Conservation (phyloP, 2,888 invertebrate species). For the Microchrysa polita region DNA sequence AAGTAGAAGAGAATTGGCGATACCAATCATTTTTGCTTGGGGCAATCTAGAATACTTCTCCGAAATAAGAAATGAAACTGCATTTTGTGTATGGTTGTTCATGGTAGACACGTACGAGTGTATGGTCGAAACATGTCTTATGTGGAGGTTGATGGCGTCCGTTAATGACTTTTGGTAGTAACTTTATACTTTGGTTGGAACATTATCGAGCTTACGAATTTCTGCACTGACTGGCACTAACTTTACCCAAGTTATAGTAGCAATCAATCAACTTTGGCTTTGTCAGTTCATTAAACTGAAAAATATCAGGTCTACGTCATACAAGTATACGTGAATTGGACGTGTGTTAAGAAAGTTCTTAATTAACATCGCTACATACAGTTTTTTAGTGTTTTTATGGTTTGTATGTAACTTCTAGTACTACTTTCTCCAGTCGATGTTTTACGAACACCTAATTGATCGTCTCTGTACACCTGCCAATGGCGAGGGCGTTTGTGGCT, state of each 20-base stretch:
- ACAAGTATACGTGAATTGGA: neutral
- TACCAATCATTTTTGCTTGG: too few species aligned
- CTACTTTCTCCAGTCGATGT: too few species aligned
- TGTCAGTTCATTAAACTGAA: slow-evolving; percentile 4
- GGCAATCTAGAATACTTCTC: too few species aligned
- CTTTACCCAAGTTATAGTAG: neutral
- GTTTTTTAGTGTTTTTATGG: neutral
- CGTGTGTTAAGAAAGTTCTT: neutral
- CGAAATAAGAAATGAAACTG: too few species aligned
- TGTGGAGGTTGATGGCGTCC: neutral
- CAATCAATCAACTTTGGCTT: neutral
- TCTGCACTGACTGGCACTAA: neutral
- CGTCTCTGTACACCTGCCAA: too few species aligned
- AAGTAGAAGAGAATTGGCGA: too few species aligned
- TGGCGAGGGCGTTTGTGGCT: too few species aligned
- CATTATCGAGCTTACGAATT: neutral
- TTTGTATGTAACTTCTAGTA: too few species aligned
- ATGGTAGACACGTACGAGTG: too few species aligned
- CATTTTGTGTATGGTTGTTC: too few species aligned
- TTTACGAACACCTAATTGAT: too few species aligned
- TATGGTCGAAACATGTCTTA: too few species aligned
- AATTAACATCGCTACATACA: neutral
- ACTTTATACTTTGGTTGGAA: neutral
- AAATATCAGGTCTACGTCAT: neutral
- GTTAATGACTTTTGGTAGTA: neutral